Conservation (phyloP, 2,888 invertebrate genomes). For the Rhaphigaster nebulosa region DNA sequence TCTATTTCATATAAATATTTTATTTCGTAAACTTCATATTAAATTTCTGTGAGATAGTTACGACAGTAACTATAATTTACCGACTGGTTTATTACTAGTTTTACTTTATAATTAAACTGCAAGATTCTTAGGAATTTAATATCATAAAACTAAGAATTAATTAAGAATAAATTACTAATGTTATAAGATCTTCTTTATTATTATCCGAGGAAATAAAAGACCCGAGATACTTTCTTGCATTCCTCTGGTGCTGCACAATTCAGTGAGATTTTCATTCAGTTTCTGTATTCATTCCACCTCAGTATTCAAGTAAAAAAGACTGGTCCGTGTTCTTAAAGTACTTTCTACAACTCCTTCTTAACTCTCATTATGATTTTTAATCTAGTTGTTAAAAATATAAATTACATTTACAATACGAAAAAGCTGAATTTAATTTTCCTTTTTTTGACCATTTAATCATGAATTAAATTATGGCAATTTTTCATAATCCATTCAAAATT, state of each 20-base stretch:
- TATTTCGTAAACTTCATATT: background rate
- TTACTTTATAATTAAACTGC: background rate
- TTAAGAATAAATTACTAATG: conserved; percentile 1
- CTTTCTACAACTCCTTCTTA: too few relatives aligned
- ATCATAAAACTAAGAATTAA: conserved; percentile 12
- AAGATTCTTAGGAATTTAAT: background rate
- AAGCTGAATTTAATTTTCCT: too few relatives aligned
- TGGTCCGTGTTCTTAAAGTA: background rate
- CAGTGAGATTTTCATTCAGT: background rate
- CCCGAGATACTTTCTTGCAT: background rate
- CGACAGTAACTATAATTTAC: too few relatives aligned
- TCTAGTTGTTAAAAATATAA: too few relatives aligned
- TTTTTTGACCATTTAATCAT: too few relatives aligned
- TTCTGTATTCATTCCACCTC: background rate
- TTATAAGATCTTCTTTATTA: background rate
- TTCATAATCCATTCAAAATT: too few relatives aligned
- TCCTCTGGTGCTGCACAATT: background rate
- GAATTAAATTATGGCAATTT: too few relatives aligned
- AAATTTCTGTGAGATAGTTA: background rate
- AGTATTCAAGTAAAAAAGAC: background rate
- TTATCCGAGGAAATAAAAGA: background rate
- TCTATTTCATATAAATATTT: background rate
- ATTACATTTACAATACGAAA: too few relatives aligned
- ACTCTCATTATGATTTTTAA: too few relatives aligned
- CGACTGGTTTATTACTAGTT: background rate